Base-by-base conservation (phyloP, 2,113 vertebrate genomes). In the Polyodon spathula region DNA sequence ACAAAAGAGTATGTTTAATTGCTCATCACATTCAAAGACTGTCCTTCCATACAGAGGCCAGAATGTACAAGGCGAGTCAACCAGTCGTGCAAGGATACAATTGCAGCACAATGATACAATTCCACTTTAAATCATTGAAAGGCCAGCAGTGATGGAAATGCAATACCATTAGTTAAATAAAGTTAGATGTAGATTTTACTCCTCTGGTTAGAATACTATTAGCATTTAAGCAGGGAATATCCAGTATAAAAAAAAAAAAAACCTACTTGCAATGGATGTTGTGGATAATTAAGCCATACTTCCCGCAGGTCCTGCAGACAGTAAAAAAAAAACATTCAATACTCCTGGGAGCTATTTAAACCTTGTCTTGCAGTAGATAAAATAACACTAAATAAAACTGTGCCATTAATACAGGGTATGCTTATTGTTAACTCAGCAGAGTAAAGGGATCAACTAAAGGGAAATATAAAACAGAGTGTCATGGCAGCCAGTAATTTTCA, bases 241-340 rank as follows among this genome's bases (percentile, higher is more conserved):
- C 1, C 27, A 27, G 27, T 27, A 27, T 2, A 27, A 27, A 27
- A 73, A 65, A 56, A 71, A 59, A 79, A 17, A 59, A 5, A 8
- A 84, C 92, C 84, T 77, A 99, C 96, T 90, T 99, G 96, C 68
- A 99, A 90, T 73, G 95, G 96, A 84, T 99, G 96, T 52, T 91
- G 82, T 38, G 96, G 96, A 79, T 89, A 99, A 91, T 98, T 89
- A 81, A 99, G 94, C 96, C 96, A 99, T 75, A 99, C 95, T 74
- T 97, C 94, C 59, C 87, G 89, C 60, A 99, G 85, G 76, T 92
- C 90, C 96, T 99, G 84, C 66, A 84, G 85, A 86, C 63, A 76
- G 55, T 64, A 68, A 82, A 67, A 74, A 67, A 74, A 76, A 78
- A 70, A 76, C 63, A 73, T 80, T 88, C 78, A 88, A 74, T 76